These are phyloP conservation scores for Neoitamus cyanurus DNA, from an alignment of 2,888 invertebrate species.

Conservation along the genomic window DNA sequence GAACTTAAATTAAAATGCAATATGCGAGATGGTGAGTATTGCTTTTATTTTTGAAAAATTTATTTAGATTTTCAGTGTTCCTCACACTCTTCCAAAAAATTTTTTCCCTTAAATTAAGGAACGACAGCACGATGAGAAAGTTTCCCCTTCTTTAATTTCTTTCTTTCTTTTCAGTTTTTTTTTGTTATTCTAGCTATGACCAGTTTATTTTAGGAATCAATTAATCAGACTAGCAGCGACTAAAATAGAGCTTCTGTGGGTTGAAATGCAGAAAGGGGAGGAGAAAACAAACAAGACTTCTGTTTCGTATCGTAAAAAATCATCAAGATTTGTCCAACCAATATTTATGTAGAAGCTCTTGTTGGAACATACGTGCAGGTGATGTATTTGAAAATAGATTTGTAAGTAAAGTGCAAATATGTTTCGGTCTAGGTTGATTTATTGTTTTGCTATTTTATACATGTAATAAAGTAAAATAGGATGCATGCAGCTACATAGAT, in stretches of 20 bases:
- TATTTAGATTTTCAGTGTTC: background rate
- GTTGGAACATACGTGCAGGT: too few species aligned
- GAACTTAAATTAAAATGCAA: background rate
- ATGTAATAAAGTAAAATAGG: background rate
- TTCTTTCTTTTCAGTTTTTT: slow-evolving; percentile 1
- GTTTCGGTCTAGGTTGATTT: background rate
- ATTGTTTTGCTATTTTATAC: background rate
- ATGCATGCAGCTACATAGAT: background rate
- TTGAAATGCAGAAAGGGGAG: background rate
- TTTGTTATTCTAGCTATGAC: slow-evolving; percentile 38
- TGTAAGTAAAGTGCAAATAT: too few species aligned
- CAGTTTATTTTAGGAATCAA: slow-evolving; percentile 37
- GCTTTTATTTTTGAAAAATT: background rate
- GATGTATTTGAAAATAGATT: too few species aligned
- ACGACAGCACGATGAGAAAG: slow-evolving; percentile 13
- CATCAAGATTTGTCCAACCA: background rate
- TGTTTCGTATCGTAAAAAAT: background rate
- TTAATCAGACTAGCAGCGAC: background rate
- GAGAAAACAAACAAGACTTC: background rate
- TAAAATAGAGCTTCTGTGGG: background rate
- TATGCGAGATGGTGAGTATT: slow-evolving; percentile 26
- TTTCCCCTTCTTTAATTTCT: slow-evolving; percentile 19
- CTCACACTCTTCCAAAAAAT: slow-evolving; percentile 8
- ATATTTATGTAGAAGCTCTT: too few species aligned
- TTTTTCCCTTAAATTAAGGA: background rate